Conservation (phyloP, 1,140 invertebrate species). For the Drosophila truncata region DNA sequence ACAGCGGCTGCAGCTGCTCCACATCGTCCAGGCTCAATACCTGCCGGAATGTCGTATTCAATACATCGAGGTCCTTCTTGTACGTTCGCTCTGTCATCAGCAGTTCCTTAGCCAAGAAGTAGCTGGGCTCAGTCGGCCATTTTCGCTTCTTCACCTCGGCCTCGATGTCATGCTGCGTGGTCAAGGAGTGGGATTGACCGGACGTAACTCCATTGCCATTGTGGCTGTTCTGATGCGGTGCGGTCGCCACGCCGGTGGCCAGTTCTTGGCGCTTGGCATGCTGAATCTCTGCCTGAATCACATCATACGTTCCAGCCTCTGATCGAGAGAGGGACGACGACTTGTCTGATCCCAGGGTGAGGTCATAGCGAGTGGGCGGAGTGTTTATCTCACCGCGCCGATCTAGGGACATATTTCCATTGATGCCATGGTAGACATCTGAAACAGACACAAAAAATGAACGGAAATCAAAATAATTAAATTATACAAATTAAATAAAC, state of each 20-base stretch:
- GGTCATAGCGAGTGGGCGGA: conserved; percentile 76
- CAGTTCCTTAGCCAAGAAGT: conserved; percentile 97
- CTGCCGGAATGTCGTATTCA: conserved; percentile 91
- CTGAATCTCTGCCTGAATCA: conserved; percentile 83
- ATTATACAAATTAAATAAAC: conserved; percentile 16
- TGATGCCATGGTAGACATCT: conserved; percentile 84
- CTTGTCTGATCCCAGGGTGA: conserved; percentile 83
- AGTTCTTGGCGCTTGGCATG: conserved; percentile 79
- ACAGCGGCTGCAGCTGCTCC: conserved; percentile 82
- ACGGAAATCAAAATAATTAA: conserved; percentile 21
- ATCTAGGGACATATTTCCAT: conserved; percentile 85
- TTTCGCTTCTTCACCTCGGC: conserved; percentile 85
- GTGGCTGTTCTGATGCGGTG: conserved; percentile 58
- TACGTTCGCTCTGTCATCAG: conserved; percentile 98
- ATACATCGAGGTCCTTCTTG: conserved; percentile 96
- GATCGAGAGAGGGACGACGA: conserved; percentile 84
- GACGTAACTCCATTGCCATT: conserved; percentile 52
- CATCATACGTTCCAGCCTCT: conserved; percentile 83
- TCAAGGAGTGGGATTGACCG: conserved; percentile 20
- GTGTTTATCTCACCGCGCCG: conserved; percentile 78
- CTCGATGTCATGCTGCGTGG: conserved; percentile 56
- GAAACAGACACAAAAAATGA: conserved; percentile 7
- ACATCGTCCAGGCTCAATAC: conserved; percentile 86
- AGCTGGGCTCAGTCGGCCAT: conserved; percentile 92
- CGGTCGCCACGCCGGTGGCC: conserved; percentile 70